These are phyloP conservation scores for Cyclargus thomasi DNA, from an alignment of 1,140 invertebrate genomes.

Conservation along the genomic window DNA sequence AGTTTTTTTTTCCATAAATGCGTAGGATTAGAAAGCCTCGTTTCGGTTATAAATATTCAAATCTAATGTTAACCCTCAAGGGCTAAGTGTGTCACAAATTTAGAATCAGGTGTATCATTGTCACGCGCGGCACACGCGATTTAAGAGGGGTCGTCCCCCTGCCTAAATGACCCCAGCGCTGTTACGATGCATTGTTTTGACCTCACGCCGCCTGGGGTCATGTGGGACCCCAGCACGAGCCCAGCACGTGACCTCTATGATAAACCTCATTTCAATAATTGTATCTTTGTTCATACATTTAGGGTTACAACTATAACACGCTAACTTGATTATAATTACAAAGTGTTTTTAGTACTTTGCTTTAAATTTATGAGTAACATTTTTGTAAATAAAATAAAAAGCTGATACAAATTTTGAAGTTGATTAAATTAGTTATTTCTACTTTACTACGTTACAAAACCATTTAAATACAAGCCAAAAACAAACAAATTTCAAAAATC, in stretches of 20 bases:
- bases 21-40: background rate
- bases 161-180: slow-evolving; percentile 51
- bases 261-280: slow-evolving; percentile 14
- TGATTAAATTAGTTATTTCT: no score
- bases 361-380: background rate
- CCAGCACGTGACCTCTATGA: slow-evolving; percentile 36
- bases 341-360: background rate
- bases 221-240: slow-evolving; percentile 55
- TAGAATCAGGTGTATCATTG: slow-evolving; percentile 29
- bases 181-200: slow-evolving; percentile 45
- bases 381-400: no score
- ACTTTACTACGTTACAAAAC: no score
- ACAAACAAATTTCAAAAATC: background rate
- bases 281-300: background rate
- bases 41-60: background rate
- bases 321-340: background rate
- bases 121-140: slow-evolving; percentile 29
- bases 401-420: no score
- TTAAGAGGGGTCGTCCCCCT: slow-evolving; percentile 39
- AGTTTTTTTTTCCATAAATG: slow-evolving; percentile 7
- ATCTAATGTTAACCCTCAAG: background rate
- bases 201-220: slow-evolving; percentile 36
- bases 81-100: background rate
- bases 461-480: background rate
- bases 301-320: background rate